A percentile compares a stretch with the other conserved stretches of the same genome.
Conservation (phyloP, 1,140 invertebrate genomes). For the Heliconius hewitsoni region DNA sequence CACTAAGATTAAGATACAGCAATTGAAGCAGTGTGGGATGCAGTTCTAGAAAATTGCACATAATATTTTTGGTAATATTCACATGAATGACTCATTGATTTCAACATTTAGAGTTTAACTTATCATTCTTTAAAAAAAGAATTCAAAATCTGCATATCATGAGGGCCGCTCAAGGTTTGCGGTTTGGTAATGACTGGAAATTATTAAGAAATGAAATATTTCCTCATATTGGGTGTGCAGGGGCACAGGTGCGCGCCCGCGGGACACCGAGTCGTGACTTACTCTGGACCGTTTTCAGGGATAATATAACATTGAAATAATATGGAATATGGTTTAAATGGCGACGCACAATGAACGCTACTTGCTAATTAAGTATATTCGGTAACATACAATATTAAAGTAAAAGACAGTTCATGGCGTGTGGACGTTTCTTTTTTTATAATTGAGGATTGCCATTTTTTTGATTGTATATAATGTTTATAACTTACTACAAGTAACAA, state of each 20-base stretch:
- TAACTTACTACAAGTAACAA: too few relatives aligned
- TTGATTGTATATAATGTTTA: too few relatives aligned
- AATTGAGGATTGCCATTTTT: background rate
- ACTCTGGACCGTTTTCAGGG: slow-evolving; percentile 64
- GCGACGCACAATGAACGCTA: slow-evolving; percentile 49
- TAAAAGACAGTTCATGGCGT: slow-evolving; percentile 32
- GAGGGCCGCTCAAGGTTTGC: slow-evolving; percentile 46
- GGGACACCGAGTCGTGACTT: slow-evolving; percentile 69
- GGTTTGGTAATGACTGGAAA: slow-evolving; percentile 59
- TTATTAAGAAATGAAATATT: slow-evolving; percentile 65
- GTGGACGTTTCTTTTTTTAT: slow-evolving; percentile 2
- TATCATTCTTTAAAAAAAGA: slow-evolving; percentile 9
- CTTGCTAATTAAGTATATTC: slow-evolving; percentile 58
- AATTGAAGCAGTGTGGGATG: too few relatives aligned
- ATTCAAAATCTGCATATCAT: slow-evolving; percentile 9
- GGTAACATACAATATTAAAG: slow-evolving; percentile 42
- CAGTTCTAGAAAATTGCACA: background rate
- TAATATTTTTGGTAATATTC: background rate
- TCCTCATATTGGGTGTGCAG: slow-evolving; percentile 56
- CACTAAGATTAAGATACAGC: too few relatives aligned
- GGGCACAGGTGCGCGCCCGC: slow-evolving; percentile 70
- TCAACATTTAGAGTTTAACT: background rate
- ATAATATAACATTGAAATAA: slow-evolving; percentile 57
- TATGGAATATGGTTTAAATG: slow-evolving; percentile 55
- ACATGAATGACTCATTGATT: background rate